Base-by-base conservation (phyloP, 2,888 invertebrate species). In the Lycocerus yunnanus region DNA sequence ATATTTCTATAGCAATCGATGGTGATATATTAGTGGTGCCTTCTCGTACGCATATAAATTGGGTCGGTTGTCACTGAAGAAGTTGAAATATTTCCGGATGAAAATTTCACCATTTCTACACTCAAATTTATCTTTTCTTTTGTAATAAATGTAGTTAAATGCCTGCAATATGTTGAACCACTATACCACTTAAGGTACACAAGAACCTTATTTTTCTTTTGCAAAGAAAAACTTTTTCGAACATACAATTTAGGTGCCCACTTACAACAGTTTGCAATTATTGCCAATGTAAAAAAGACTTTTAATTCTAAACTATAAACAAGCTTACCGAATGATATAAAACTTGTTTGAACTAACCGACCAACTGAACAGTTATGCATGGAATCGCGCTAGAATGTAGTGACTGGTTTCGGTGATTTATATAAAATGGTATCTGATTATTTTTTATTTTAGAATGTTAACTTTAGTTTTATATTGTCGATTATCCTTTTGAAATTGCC, bases 391-490 rank as follows among this genome's bases (percentile, higher is more conserved):
- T 80, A 81, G 82, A 83, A 83, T 83, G 82, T 81, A 78, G 80
- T 82, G 81, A 80, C 78, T 79, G 76, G 76, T 74, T 78, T 78
- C 83, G 81, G 85, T 87, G 87, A 87, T 87, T 87, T 87, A 86
- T 87, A 86, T 85, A 84, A 86, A 86, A 86, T 85, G 85, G 83
- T 86, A 84, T 85, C 85, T 85, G 86, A 86, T 86, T 85, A 86
- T 86, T 86, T 85, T 78, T 85, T 86, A 75, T 78, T 86, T 86
- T 85, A 85, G 85, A 87, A 87, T 87, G 86, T 87, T 86, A 86
- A 86, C 86, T 85, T 86, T 84, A 85, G 85, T 86, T 87, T 87
- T 86, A 87, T 87, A 87, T 86, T 87, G 87, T 87, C 86, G 86
- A 86, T 85, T 86, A 84, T 81, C 85, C 85, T 87, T 63, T 87